Base-by-base conservation (phyloP, 2,888 invertebrate genomes). In the Argynnis bischoffii region DNA sequence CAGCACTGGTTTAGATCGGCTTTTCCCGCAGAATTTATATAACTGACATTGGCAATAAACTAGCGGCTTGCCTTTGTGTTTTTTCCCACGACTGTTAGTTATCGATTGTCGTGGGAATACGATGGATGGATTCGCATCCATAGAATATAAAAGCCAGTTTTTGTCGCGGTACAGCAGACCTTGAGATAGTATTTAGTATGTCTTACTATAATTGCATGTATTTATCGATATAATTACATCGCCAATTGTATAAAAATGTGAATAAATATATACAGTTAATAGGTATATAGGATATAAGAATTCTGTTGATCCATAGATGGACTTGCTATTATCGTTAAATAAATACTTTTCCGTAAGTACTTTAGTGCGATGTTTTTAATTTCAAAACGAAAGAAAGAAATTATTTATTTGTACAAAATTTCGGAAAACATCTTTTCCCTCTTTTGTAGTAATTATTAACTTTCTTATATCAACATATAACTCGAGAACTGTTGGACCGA, bases 11-110 rank as follows among this genome's bases (percentile, higher is more conserved):
- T 83, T 79, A 84, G 82, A 84, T 84, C 81, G 81, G 76, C 79
- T 79, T 84, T 84, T 81, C 79, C 78, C 76, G 76, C 77, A 78
- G 79, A 81, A 81, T 84, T 81, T 84, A 84, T 84, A 83, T 81
- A 74, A 80, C 77, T 76, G 83, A 84, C 83, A 83, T 80, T 79
- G 81, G 75, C 83, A 75, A 84, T 86, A 83, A 86, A 84, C 76
- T 75, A 83, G 83, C 84, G 82, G 85, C 75, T 70, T 73, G 77
- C 76, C 82, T 86, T 85, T 84, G 83, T 85, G 73, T 77, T 79
- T 74, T 71, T 87, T 87, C 86, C 81, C 87, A 85, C 82, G 81
- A 81, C 73, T 82, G 80, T 79, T 75, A 56, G 80, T 81, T 79
- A 79, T 79, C 80, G 80, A 84, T 85, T 82, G 79, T 80, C 78